These are phyloP conservation scores for Chloroceryle amazona DNA, from an alignment of 2,797 vertebrate genomes.

Conservation along the genomic window DNA sequence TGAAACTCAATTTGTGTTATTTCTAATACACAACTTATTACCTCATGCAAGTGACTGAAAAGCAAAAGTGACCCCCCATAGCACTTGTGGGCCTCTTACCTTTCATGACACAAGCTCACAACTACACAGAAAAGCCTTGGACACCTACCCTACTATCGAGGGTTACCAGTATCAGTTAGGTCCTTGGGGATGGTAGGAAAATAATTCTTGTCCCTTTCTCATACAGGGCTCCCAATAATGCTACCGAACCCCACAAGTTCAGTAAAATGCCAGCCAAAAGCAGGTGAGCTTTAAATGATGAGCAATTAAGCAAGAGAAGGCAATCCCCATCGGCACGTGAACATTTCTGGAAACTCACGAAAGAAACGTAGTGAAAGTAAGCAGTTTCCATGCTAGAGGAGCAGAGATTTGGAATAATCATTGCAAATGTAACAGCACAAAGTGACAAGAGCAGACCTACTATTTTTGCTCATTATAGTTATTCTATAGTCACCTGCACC, in stretches of 20 bases:
- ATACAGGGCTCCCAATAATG: not conserved
- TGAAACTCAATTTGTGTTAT: not conserved
- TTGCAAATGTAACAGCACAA: not conserved
- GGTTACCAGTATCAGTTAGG: not conserved
- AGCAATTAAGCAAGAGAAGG: not conserved
- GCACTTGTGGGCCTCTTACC: not conserved
- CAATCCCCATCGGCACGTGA: not conserved
- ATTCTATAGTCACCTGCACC: not conserved
- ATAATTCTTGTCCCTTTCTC: not conserved
- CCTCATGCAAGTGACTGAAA: not conserved
- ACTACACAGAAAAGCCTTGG: not conserved
- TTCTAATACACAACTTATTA: not conserved
- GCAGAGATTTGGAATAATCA: not conserved
- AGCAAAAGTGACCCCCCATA: not conserved
- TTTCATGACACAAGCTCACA: not conserved
- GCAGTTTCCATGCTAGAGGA: not conserved
- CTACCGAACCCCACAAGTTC: not conserved
- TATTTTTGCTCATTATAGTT: not conserved
- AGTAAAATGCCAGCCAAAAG: not conserved
- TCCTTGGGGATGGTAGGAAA: not conserved
- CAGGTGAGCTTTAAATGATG: not conserved
- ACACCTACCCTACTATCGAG: not conserved
- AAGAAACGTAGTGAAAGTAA: not conserved
- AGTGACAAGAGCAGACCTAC: not conserved
- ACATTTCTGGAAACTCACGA: not conserved